These are phyloP conservation scores for Brachionus angularis DNA, from an alignment of 1,140 invertebrate genomes.

Conservation along the genomic window DNA sequence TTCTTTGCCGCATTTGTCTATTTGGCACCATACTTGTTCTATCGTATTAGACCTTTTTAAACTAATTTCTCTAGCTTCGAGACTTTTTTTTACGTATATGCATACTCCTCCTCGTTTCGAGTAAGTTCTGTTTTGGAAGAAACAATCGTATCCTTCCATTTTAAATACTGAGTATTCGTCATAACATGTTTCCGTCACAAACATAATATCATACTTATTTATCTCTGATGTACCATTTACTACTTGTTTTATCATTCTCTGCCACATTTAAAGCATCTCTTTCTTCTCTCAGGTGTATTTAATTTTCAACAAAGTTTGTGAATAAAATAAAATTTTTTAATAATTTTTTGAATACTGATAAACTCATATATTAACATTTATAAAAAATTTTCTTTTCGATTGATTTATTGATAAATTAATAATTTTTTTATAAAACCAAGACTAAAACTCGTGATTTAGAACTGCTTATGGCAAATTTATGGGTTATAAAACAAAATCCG, in stretches of 20 bases:
- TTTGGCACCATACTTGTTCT: conserved; percentile 6
- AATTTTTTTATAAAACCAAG: too few species aligned
- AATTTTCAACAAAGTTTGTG: too few species aligned
- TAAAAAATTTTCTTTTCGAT: too few species aligned
- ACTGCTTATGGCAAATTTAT: too few species aligned
- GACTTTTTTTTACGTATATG: background rate
- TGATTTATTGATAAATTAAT: too few species aligned
- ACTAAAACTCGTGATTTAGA: too few species aligned
- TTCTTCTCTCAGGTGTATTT: background rate
- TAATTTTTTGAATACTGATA: too few species aligned
- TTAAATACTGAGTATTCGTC: background rate
- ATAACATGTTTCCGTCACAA: conserved; percentile 5
- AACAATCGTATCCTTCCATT: conserved; percentile 6
- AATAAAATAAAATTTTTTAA: too few species aligned
- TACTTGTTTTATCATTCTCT: background rate
- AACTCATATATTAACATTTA: too few species aligned
- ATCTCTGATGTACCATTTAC: background rate
- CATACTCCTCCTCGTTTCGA: conserved; percentile 15
- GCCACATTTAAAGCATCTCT: background rate
- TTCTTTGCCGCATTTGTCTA: background rate
- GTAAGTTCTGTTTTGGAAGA: background rate
- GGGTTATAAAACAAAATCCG: too few species aligned
- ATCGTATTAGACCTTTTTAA: background rate
- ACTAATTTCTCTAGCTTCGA: background rate
- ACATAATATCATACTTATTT: background rate